Conservation (phyloP, 2,888 invertebrate genomes). For the Synanthedon myopaeformis region DNA sequence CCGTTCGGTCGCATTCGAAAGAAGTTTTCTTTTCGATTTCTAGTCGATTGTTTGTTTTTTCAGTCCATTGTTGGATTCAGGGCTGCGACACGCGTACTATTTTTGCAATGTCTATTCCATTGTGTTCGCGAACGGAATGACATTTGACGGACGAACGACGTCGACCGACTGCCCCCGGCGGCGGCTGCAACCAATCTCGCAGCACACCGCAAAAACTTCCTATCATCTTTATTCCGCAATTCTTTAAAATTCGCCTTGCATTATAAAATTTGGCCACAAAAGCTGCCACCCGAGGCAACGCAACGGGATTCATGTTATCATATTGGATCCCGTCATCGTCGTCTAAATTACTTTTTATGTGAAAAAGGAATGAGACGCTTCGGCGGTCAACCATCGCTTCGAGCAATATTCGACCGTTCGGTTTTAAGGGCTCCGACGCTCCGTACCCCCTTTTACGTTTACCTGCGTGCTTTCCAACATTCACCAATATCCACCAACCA, state of each 20-base stretch:
- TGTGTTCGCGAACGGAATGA: constrained; percentile 52
- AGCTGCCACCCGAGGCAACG: constrained; percentile 45
- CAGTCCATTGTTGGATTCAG: constrained; percentile 53
- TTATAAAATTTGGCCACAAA: constrained; percentile 23
- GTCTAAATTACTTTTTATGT: constrained; percentile 60
- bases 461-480: constrained; percentile 30
- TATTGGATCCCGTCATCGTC: constrained; percentile 51
- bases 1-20: constrained; percentile 61
- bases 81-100: constrained; percentile 61
- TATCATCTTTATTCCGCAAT: constrained; percentile 20
- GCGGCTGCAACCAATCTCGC: constrained; percentile 6
- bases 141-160: constrained; percentile 54
- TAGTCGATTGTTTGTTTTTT: constrained; percentile 68
- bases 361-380: constrained; percentile 42
- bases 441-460: constrained; percentile 52
- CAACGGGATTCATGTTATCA: constrained; percentile 68
- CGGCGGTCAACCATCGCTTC: constrained; percentile 42
- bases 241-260: constrained; percentile 12
- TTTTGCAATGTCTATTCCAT: constrained; percentile 64
- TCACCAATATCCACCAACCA: too few species aligned
- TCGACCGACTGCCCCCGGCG: constrained; percentile 18
- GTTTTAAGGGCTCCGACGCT: constrained; percentile 27
- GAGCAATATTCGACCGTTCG: constrained; percentile 43
- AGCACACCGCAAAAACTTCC: constrained; percentile 5
- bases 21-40: constrained; percentile 68